These are phyloP conservation scores for Camponotus floridanus DNA, from an alignment of 1,140 invertebrate species.

Conservation along the genomic window DNA sequence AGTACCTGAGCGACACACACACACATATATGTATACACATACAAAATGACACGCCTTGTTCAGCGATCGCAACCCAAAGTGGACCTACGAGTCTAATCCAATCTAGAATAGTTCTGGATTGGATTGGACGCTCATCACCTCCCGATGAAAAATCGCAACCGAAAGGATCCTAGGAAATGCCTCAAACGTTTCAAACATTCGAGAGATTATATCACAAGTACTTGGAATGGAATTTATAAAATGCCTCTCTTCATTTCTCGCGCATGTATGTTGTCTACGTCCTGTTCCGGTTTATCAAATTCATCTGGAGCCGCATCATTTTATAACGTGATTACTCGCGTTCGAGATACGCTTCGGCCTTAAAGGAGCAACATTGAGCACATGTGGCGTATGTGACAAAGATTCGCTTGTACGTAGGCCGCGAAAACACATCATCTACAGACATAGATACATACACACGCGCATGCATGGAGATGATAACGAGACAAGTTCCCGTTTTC, in stretches of 20 bases:
- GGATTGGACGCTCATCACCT: no score
- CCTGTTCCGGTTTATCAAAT: background rate
- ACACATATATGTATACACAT: background rate
- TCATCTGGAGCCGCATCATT: slow-evolving; percentile 10
- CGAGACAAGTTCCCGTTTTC: slow-evolving; percentile 4
- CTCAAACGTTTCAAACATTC: background rate
- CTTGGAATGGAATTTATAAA: background rate
- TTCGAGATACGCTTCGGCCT: slow-evolving; percentile 25
- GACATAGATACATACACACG: background rate
- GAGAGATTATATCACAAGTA: background rate
- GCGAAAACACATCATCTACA: slow-evolving; percentile 9
- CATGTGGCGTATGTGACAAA: background rate
- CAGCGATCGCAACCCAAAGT: slow-evolving; percentile 13
- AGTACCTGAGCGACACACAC: slow-evolving; percentile 59
- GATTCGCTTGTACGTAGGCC: slow-evolving; percentile 28
- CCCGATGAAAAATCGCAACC: no score
- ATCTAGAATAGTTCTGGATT: no score
- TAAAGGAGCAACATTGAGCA: slow-evolving; percentile 16
- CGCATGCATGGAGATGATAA: background rate
- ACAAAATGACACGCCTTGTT: background rate
- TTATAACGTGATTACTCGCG: background rate
- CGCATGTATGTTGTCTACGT: background rate
- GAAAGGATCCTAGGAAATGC: background rate
- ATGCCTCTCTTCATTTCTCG: background rate
- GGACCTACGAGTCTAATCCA: background rate